Percentiles rank a stretch among this genome's conserved stretches.
phyloP scores from a whole-genome alignment of 2,888 invertebrate genomes.

The Hyles lineata region DNA sequence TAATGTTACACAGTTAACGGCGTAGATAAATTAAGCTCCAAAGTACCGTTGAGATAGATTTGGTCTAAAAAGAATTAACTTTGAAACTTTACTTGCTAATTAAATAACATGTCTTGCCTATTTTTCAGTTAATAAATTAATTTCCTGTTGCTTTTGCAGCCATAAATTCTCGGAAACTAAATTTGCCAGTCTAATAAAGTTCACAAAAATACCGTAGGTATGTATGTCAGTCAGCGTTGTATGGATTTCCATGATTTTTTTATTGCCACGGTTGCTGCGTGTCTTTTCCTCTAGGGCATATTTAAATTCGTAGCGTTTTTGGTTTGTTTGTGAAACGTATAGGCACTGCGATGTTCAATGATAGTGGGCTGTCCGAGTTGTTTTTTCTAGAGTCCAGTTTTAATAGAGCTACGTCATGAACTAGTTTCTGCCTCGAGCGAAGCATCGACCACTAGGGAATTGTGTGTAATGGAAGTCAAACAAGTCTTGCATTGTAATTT shows the following conservation, averaged over 20 bases:
- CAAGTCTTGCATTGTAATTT: constrained; percentile 6
- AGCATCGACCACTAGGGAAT: constrained; percentile 4
- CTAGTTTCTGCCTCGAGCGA: not conserved
- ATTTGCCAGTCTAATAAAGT: too few relatives aligned
- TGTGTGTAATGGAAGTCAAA: constrained; percentile 6
- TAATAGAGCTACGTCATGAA: not conserved
- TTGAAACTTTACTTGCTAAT: too few relatives aligned
- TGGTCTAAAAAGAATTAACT: too few relatives aligned
- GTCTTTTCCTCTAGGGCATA: not conserved
- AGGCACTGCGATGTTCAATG: not conserved
- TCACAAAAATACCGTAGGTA: too few relatives aligned
- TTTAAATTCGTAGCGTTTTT: not conserved
- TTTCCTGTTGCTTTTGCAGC: too few relatives aligned
- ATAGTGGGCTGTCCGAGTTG: not conserved
- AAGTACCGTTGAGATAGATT: too few relatives aligned
- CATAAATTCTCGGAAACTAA: too few relatives aligned
- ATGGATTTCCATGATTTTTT: too few relatives aligned
- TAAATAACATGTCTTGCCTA: too few relatives aligned
- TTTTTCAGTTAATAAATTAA: too few relatives aligned
- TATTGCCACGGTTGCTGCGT: not conserved
- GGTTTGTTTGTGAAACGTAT: not conserved
- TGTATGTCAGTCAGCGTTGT: too few relatives aligned
- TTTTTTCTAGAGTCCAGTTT: not conserved
- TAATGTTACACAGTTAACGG: not conserved
- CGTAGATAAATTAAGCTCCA: too few relatives aligned